Percentiles rank a stretch among this genome's conserved stretches.
Conservation (phyloP, 2,113 vertebrate genomes). For the Mixornis gularis region DNA sequence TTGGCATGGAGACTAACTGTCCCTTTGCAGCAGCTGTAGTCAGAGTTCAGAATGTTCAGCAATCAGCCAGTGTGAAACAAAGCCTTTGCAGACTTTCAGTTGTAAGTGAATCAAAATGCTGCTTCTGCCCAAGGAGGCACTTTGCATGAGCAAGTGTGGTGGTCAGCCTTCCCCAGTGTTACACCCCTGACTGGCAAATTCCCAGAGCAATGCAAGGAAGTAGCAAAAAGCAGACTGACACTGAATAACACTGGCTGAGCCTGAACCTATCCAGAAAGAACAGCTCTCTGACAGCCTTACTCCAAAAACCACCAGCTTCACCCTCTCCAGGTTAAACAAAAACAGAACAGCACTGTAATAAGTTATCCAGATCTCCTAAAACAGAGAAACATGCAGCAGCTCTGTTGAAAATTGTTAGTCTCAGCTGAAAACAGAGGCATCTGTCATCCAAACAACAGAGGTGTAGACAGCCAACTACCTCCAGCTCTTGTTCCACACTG, state of each 20-base stretch:
- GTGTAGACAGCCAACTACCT: background rate
- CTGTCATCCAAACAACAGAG: background rate
- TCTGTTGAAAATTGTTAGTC: background rate
- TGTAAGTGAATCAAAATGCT: background rate
- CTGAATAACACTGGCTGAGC: background rate
- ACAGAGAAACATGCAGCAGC: background rate
- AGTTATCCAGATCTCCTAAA: background rate
- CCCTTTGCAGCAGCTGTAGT: constrained; percentile 8
- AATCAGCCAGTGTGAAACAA: background rate
- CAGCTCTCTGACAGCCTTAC: background rate
- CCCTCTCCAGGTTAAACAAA: background rate
- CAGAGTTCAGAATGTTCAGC: constrained; percentile 9
- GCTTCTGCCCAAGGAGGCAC: background rate
- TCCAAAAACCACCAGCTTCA: background rate
- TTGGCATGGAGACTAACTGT: background rate
- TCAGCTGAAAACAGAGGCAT: background rate
- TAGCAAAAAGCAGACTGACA: background rate
- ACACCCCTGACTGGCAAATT: background rate
- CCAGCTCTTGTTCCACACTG: background rate
- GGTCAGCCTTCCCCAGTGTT: background rate
- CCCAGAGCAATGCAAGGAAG: background rate
- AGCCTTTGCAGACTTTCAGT: background rate
- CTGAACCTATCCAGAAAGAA: background rate
- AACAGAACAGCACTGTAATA: background rate
- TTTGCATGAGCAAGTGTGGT: background rate